Evolutionary conservation across 2,797 vertebrate species (phyloP).

Genomic region (Sebastes trivittatus): DNA sequence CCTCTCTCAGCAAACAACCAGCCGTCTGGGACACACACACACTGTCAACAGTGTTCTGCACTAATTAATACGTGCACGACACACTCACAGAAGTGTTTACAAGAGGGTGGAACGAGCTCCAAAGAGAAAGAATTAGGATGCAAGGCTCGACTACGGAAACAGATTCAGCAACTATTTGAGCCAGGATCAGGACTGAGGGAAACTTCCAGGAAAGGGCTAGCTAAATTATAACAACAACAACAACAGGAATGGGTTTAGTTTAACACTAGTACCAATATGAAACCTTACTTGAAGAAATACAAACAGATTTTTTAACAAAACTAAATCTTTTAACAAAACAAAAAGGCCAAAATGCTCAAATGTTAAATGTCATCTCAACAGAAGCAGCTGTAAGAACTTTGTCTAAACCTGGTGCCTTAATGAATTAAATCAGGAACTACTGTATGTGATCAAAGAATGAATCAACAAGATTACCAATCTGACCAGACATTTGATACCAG

Average conservation of each 20-base stretch:
- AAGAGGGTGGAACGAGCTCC: neutral
- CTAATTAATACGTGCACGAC: conserved; percentile 1
- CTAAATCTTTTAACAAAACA: too few species aligned
- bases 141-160: neutral
- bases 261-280: neutral
- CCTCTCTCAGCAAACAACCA: neutral
- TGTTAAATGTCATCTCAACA: neutral
- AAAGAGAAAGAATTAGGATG: neutral
- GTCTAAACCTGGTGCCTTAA: neutral
- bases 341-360: neutral
- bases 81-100: neutral
- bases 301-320: too few species aligned
- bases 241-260: neutral
- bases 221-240: neutral
- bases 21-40: neutral
- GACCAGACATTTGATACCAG: too few species aligned
- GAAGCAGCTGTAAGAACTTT: neutral
- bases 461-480: neutral
- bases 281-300: too few species aligned
- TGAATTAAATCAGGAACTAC: too few species aligned
- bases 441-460: neutral
- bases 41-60: conserved; percentile 18
- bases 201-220: neutral
- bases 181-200: neutral
- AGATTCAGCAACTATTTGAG: neutral